phyloP scores from a whole-genome alignment of 2,797 vertebrate genomes.

The Pelodytes ibericus region DNA sequence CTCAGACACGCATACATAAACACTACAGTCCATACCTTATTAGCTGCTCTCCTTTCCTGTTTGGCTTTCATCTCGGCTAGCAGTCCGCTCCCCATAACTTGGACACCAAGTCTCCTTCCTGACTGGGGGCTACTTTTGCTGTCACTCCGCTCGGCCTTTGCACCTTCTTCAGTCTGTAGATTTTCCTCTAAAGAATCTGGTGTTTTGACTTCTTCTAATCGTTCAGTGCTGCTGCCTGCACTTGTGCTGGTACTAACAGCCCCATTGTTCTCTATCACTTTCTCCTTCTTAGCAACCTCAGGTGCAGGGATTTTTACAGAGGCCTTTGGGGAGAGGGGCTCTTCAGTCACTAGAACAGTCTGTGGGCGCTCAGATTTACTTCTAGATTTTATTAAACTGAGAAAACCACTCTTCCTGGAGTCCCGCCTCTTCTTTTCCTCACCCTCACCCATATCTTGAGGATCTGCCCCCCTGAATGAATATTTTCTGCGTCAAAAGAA shows the following conservation, averaged over 20 bases:
- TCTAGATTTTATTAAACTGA: conserved; percentile 92
- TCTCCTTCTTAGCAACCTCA: conserved; percentile 78
- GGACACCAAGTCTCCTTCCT: conserved; percentile 84
- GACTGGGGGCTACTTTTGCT: conserved; percentile 87
- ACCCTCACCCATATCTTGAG: conserved; percentile 76
- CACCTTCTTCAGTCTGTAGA: conserved; percentile 70
- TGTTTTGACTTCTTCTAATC: conserved; percentile 82
- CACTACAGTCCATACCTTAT: conserved; percentile 80
- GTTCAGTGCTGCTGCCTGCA: conserved; percentile 67
- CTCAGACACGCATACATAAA: background rate
- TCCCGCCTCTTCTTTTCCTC: conserved; percentile 90
- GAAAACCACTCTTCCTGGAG: conserved; percentile 90
- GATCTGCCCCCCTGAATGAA: conserved; percentile 77
- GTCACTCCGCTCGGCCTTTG: conserved; percentile 67
- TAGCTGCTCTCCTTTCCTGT: conserved; percentile 87
- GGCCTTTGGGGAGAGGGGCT: conserved; percentile 82
- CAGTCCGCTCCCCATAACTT: conserved; percentile 91
- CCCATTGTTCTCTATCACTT: conserved; percentile 72
- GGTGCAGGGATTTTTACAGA: conserved; percentile 71
- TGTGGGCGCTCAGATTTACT: conserved; percentile 84
- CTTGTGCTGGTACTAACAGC: conserved; percentile 55
- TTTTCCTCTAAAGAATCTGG: conserved; percentile 86
- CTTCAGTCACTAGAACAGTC: conserved; percentile 72
- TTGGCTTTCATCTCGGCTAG: conserved; percentile 98
- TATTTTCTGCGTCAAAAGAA: conserved; percentile 72